Evolutionary conservation across 2,113 vertebrate genomes (phyloP), one percentile per base, ranked within the genome.

Genomic region (Scolopax mira): DNA sequence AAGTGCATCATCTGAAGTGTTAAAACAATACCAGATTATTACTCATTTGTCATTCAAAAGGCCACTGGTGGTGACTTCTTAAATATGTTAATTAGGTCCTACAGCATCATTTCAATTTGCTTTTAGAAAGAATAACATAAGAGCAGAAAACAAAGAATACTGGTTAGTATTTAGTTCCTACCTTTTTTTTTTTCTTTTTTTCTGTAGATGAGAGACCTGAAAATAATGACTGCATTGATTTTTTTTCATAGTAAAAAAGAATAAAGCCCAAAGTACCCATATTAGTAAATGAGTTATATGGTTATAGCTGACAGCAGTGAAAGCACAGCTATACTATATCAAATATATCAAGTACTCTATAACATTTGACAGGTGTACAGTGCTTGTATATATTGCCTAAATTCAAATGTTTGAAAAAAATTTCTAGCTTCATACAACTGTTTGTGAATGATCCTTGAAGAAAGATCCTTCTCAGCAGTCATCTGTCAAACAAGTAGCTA

Each of bases 301-400:
- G 15, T 46, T 74, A 49, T 13, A 73, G 44, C 18, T 93, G 64
- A 52, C 42, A 93, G 18, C 33, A 79, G 16, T 46, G 65, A 73
- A 94, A 62, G 37, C 27, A 69, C 22, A 78, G 31, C 18, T 79
- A 9, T 30, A 27, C 5, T 61, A 18, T 33, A 69, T 85, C 9
- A 39, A 41, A 3, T 62, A 27, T 23, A 74, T 44, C 49, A 69
- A 33, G 28, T 31, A 52, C 46, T 77, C 3, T 1, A 19, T 66
- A 85, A 51, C 16, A 44, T 23, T 79, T 0, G 0, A 61, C 30
- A 61, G 17, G 3, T 11, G 2, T 37, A 30, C 22, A 17, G 12
- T 65, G 12, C 35, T 55, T 5, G 15, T 33, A 42, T 12, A 72
- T 27, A 67, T 37, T 75, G 27, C 21, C 31, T 55, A 67, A 74